Evolutionary conservation across 2,888 invertebrate genomes (phyloP).

Genomic region (Omphaloscelis lunosa): DNA sequence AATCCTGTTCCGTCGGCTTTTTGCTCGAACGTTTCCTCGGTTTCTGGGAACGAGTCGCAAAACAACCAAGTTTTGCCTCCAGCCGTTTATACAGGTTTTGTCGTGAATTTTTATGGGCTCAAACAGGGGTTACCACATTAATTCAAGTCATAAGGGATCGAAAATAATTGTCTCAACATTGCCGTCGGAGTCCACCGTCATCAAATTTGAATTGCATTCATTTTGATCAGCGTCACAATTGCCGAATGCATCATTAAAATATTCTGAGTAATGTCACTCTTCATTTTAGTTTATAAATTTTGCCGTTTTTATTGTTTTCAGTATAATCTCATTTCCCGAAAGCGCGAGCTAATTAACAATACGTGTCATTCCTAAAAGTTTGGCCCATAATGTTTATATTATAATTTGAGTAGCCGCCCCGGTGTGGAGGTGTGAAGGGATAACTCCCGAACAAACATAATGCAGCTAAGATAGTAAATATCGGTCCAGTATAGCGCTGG

Average conservation of each 20-base stretch:
- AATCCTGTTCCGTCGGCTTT: conserved; percentile 89
- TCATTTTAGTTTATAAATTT: conserved; percentile 39
- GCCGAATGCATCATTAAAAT: conserved; percentile 30
- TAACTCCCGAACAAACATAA: conserved; percentile 88
- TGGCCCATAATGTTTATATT: conserved; percentile 80
- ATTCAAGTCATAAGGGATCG: conserved; percentile 79
- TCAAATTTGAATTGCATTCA: conserved; percentile 59
- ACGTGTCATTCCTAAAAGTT: conserved; percentile 80
- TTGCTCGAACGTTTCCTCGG: conserved; percentile 88
- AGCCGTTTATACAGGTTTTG: conserved; percentile 89
- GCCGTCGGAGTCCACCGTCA: conserved; percentile 45
- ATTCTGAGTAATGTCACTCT: conserved; percentile 37
- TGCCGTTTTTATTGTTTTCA: conserved; percentile 49
- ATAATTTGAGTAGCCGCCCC: conserved; percentile 86
- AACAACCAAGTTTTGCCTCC: conserved; percentile 87
- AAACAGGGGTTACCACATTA: conserved; percentile 82
- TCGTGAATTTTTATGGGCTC: conserved; percentile 88
- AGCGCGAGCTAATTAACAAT: conserved; percentile 65
- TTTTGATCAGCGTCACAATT: conserved; percentile 39
- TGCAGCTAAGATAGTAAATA: conserved; percentile 85
- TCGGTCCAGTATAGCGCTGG: conserved; percentile 75
- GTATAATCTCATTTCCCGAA: conserved; percentile 64
- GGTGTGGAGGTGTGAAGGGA: conserved; percentile 86
- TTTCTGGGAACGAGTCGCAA: conserved; percentile 88
- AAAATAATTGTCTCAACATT: conserved; percentile 72